A percentile compares a stretch with the other conserved stretches of the same genome.
Conservation (phyloP, 1,140 invertebrate species). For the Lordiphosa stackelbergi region DNA sequence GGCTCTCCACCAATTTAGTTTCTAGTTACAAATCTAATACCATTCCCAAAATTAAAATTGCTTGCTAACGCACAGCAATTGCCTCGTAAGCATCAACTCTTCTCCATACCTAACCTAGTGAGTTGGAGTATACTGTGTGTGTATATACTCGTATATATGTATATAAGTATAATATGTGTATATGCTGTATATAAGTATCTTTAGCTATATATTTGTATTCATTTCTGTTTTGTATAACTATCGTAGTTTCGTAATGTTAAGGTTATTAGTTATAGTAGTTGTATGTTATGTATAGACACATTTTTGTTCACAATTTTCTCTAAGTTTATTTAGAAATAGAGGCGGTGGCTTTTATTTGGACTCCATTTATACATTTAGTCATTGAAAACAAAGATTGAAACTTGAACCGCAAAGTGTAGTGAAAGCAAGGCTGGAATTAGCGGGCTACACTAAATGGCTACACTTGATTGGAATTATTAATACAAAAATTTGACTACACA, state of each 20-base stretch:
- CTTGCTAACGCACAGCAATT: too few relatives aligned
- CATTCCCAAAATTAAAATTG: too few relatives aligned
- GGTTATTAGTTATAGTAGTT: constrained; percentile 34
- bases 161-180: constrained; percentile 50
- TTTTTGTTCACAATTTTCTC: constrained; percentile 72
- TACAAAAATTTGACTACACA: constrained; percentile 17
- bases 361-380: constrained; percentile 75
- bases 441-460: constrained; percentile 28
- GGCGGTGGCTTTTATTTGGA: constrained; percentile 77
- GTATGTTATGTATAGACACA: constrained; percentile 63
- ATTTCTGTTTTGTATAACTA: constrained; percentile 9
- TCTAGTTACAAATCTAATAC: too few relatives aligned
- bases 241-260: constrained; percentile 17
- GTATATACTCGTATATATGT: constrained; percentile 37
- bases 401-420: constrained; percentile 23
- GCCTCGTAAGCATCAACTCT: too few relatives aligned
- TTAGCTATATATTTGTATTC: constrained; percentile 36
- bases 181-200: constrained; percentile 54
- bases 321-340: constrained; percentile 72
- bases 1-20: too few relatives aligned
- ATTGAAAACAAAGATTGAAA: constrained; percentile 38
- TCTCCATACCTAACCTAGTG: too few relatives aligned
- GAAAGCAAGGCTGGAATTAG: constrained; percentile 22
- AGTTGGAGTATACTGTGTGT: too few relatives aligned
- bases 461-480: constrained; percentile 20